Base-by-base conservation (phyloP, 2,888 invertebrate genomes). In the Schizaphis graminum region DNA sequence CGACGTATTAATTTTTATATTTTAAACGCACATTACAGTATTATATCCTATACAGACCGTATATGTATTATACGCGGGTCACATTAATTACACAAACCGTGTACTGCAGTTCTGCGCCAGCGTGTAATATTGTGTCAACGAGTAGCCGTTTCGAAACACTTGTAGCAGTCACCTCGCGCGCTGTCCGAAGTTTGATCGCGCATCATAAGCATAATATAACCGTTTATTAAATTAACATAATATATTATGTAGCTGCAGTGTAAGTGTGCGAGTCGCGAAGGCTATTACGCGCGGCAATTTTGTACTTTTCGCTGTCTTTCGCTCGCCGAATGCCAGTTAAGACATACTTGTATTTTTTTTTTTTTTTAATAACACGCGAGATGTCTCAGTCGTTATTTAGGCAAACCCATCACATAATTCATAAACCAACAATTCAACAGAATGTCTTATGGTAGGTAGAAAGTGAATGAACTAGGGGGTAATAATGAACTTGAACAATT, bases 111-210 rank as follows among this genome's bases (percentile, higher is more conserved):
- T 84, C 4, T 35, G 0, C 28, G 26, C 57, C 53, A n/a, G 24
- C n/a, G 67, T 67, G 47, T 67, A 53, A 21, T 28, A 47, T 56
- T 28, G 44, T 28, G 77, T 53, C 88, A 53, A 53, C n/a, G 41
- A 91, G 53, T 53, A 16, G 16, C 41, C 84, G 84, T 91, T 84
- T 84, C 84, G 84, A 84, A 91, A 91, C n/a, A 56, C 67, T 47
- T 57, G 41, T 57, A 7, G 41, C 16, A n/a, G 47, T 3, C 56
- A 41, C 26, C 41, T 44, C 89, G 61, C 88, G n/a, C 61, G n/a
- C 47, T 11, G 47, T n/a, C 77, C 53, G 77, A 91, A 77, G 90
- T 67, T 49, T 35, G 5, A 67, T 77, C 49, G 47, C 89, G 7
- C 57, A 61, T 86, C 86, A 44, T 44, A 86, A 28, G 21, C 7